Evolutionary conservation across 2,888 invertebrate genomes (phyloP), one percentile per base, ranked within the genome.

Genomic region (Protonemura montana): DNA sequence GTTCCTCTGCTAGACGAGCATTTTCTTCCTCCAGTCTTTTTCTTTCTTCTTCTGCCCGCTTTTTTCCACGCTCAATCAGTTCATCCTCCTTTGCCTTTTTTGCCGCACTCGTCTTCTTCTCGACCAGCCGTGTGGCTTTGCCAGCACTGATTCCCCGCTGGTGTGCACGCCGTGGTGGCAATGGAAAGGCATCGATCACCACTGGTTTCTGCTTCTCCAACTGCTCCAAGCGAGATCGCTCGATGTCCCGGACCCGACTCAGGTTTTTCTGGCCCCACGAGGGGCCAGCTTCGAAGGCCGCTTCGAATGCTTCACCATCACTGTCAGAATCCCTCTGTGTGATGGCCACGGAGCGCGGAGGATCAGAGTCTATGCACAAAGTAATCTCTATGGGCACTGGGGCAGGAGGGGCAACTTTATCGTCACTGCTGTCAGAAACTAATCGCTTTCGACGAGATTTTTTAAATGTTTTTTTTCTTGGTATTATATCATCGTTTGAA

Each of bases 131-230:
- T 21, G 7, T 25, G 16, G 82, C 82, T 82, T 82, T 35, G 16
- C 30, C 30, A 16, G 2, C 28, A 41, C 84, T 84, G 42, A 59
- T 59, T 0, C 84, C 84, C 5, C 84, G 59, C 59, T 25, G 42
- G 42, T 83, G 42, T 21, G 28, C 27, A 0, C 84, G 3, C 1
- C 84, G 59, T 13, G 26, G 76, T 0, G 84, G 84, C 76, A 76
- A 5, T 5, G 84, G 84, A 13, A 84, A 27, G 1, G 84, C 76
- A 2, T 59, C 84, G 29, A 84, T 84, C 29, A 84, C 30, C 25
- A 35, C 25, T 0, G 82, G 35, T 21, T 2, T 0, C 26, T 3
- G 2, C 28, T 27, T 78, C n/a, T 27, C 1, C 78, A 7, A 27
- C 26, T 16, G 21, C 78, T 78, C 28, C 28, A 78, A 25, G 0